These are phyloP conservation scores for Numenius arquata DNA, from an alignment of 2,113 vertebrate genomes.

Conservation along the genomic window DNA sequence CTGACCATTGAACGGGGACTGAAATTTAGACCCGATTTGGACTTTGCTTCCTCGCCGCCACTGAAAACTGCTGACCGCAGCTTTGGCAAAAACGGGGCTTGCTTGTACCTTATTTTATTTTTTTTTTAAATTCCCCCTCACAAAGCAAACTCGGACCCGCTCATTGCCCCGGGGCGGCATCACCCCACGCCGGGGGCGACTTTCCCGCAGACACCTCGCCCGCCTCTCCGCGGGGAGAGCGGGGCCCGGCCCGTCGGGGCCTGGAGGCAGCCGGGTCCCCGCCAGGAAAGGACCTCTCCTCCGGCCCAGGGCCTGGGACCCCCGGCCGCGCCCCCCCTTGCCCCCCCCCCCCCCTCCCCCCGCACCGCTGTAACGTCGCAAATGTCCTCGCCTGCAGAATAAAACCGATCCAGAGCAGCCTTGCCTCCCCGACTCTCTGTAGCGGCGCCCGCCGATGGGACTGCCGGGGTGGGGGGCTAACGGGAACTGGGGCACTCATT, in stretches of 20 bases:
- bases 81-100: conserved; percentile 14
- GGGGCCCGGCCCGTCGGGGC: background rate
- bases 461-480: too few species aligned
- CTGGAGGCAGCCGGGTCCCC: background rate
- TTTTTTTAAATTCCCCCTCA: background rate
- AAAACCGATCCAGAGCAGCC: background rate
- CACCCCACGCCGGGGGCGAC: background rate
- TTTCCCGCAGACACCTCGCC: background rate
- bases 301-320: background rate
- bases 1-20: conserved; percentile 24
- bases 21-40: conserved; percentile 46
- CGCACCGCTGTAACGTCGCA: background rate
- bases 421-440: background rate
- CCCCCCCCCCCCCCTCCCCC: too few species aligned
- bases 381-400: background rate
- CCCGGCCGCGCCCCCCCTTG: too few species aligned
- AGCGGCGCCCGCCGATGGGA: background rate
- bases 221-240: background rate
- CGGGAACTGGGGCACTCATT: fast-evolving
- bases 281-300: background rate
- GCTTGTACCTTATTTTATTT: background rate
- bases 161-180: background rate
- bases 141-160: background rate
- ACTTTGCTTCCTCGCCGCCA: conserved; percentile 22
- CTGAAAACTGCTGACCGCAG: conserved; percentile 44